Evolutionary conservation across 2,888 invertebrate genomes (phyloP).

Genomic region (Linyphia triangularis): DNA sequence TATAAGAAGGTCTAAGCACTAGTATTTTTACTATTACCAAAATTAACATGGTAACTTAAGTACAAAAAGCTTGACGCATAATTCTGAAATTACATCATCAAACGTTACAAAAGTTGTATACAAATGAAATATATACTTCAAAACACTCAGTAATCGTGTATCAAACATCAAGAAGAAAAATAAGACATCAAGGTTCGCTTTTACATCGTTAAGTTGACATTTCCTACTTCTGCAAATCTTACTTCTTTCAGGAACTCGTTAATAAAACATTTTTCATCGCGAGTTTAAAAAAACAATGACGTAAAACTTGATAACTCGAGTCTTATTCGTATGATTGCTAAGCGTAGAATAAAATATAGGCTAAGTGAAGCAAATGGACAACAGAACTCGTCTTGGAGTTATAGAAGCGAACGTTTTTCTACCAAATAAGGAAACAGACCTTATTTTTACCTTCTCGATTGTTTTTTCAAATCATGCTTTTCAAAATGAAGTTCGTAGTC

Average conservation of each 20-base stretch:
- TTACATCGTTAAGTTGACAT: neutral
- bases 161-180: neutral
- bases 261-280: neutral
- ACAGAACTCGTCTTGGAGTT: neutral
- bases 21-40: no score
- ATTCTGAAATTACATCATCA: no score
- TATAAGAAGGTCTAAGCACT: no score
- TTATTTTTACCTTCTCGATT: slow-evolving; percentile 48
- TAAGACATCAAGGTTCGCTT: neutral
- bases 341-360: slow-evolving; percentile 21
- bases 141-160: no score
- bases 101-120: no score
- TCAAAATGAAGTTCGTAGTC: neutral
- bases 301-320: neutral
- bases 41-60: no score
- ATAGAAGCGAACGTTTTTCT: slow-evolving; percentile 17
- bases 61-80: no score
- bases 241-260: neutral
- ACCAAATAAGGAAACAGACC: slow-evolving; percentile 60
- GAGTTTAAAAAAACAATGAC: slow-evolving; percentile 1
- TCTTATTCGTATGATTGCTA: neutral
- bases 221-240: slow-evolving; percentile 12
- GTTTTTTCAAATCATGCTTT: slow-evolving; percentile 4
- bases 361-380: slow-evolving; percentile 2
- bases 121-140: no score